A percentile compares a stretch with the other conserved stretches of the same genome.
Conservation (phyloP, 2,797 vertebrate species). For the Sciurus vulgaris region DNA sequence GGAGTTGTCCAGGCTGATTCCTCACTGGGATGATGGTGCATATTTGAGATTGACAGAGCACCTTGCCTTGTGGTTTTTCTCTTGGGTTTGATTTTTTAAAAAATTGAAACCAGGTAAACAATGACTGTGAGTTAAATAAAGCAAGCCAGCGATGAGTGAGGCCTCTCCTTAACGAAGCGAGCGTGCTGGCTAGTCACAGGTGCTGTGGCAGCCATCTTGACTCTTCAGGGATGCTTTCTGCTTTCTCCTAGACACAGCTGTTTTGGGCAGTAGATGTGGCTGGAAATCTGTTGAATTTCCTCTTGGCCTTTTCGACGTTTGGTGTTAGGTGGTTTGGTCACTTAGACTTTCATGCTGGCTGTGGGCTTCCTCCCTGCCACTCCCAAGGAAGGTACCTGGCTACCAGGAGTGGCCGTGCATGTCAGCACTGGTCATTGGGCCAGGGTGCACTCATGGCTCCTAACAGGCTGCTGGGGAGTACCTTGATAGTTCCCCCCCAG, state of each 20-base stretch:
- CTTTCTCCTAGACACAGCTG: neutral
- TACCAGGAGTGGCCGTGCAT: neutral
- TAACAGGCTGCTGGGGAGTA: neutral
- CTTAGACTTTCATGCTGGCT: neutral
- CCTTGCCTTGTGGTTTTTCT: constrained; percentile 25
- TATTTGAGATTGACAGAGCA: constrained; percentile 20
- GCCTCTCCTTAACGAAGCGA: neutral
- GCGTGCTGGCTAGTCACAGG: accelerated
- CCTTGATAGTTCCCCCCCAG: neutral
- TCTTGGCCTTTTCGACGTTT: constrained; percentile 12
- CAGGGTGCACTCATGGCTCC: neutral
- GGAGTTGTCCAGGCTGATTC: neutral
- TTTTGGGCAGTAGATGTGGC: neutral
- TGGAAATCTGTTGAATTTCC: constrained; percentile 31
- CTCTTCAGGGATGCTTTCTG: neutral
- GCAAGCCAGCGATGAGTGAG: neutral
- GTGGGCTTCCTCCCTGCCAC: neutral
- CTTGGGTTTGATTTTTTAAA: neutral
- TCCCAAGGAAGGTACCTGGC: neutral
- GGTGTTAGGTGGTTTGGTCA: constrained; percentile 6
- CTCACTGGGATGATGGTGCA: neutral
- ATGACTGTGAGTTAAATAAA: neutral
- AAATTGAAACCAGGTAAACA: neutral
- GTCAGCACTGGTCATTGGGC: neutral
- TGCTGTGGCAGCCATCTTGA: neutral